These are phyloP conservation scores for Sebastes itinus DNA, from an alignment of 2,797 vertebrate genomes.

Conservation along the genomic window DNA sequence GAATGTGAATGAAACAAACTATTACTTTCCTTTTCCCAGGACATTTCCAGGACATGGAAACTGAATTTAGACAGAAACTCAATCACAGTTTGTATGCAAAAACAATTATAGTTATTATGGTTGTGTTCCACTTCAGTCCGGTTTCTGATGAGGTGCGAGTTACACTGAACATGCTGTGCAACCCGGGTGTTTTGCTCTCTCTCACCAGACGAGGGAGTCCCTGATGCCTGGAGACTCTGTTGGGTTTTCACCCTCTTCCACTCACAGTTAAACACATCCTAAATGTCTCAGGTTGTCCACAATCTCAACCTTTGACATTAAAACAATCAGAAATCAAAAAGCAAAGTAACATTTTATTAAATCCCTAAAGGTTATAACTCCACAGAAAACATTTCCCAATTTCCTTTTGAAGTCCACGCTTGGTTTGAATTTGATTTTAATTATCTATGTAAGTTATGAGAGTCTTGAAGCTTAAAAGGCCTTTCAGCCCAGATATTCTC, in stretches of 20 bases:
- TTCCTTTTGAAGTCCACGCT: neutral
- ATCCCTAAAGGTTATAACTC: neutral
- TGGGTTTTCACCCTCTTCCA: neutral
- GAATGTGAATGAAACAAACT: neutral
- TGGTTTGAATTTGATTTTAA: constrained; percentile 14
- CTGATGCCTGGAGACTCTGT: neutral
- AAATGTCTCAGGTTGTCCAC: neutral
- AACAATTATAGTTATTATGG: neutral
- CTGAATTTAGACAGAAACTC: neutral
- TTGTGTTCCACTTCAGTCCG: neutral
- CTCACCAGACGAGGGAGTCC: constrained; percentile 76
- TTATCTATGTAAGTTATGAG: constrained; percentile 3
- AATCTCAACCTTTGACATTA: neutral
- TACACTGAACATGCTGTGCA: constrained; percentile 9
- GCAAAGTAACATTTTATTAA: neutral
- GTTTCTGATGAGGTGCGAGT: constrained; percentile 40
- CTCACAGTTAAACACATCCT: neutral
- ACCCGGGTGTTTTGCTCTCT: constrained; percentile 25
- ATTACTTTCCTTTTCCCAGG: neutral
- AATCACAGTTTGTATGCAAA: constrained; percentile 18
- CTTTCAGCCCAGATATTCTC: constrained; percentile 13
- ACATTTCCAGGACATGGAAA: neutral
- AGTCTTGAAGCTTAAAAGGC: constrained; percentile 8
- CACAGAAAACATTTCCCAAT: neutral
- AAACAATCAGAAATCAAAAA: neutral